Evolutionary conservation across 1,140 invertebrate genomes (phyloP).

Genomic region (Drosophila prosaltans): DNA sequence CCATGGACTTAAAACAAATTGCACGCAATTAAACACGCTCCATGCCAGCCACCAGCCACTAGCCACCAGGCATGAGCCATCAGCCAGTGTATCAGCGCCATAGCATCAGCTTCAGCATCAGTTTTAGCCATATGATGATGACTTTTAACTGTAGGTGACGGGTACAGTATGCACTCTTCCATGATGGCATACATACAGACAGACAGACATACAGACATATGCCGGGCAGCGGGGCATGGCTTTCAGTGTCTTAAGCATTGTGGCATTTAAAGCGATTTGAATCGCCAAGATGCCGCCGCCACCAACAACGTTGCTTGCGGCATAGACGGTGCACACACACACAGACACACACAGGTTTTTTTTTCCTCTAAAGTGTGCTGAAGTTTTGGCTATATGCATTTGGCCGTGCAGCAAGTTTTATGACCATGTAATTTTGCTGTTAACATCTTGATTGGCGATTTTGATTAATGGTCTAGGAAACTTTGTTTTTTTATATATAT

Average conservation of each 20-base stretch:
- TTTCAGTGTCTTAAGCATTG: no score
- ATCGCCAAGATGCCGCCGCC: slow-evolving; percentile 25
- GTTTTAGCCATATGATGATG: slow-evolving; percentile 6
- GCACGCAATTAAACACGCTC: slow-evolving; percentile 79
- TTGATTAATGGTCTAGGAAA: slow-evolving; percentile 50
- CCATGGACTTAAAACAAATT: slow-evolving; percentile 73
- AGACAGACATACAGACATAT: background rate
- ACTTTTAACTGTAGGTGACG: slow-evolving; percentile 12
- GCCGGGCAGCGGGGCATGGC: background rate
- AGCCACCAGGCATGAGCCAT: background rate
- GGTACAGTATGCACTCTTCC: slow-evolving; percentile 13
- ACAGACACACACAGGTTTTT: background rate
- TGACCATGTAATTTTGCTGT: slow-evolving; percentile 59
- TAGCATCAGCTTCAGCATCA: background rate
- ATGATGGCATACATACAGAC: background rate
- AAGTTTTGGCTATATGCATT: no score
- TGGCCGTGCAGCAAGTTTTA: slow-evolving; percentile 23
- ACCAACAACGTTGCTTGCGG: slow-evolving; percentile 6
- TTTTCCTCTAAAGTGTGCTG: background rate
- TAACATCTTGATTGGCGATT: slow-evolving; percentile 60
- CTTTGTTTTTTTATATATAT: slow-evolving; percentile 2
- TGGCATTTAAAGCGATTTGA: slow-evolving; percentile 12
- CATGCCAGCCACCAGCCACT: slow-evolving; percentile 26
- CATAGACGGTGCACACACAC: background rate
- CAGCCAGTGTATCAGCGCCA: background rate